Evolutionary conservation across 2,888 invertebrate genomes (phyloP), one percentile per base, ranked within the genome.

Genomic region (Graphium colonna): DNA sequence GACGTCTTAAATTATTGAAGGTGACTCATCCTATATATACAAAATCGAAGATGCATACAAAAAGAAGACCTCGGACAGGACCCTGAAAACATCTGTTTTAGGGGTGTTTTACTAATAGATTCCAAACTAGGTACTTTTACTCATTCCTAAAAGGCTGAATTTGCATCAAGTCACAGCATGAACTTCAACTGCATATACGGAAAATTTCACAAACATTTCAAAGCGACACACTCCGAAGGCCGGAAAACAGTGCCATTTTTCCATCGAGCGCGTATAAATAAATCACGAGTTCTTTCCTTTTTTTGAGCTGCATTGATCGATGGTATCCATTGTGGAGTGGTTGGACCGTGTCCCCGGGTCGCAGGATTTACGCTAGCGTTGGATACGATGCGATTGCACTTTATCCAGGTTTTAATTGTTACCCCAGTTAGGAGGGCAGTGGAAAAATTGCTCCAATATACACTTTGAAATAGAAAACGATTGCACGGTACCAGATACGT

Each of bases 291-390:
- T 33, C 33, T 36, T 52, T 39, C 13, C 21, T 16, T 46, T 51
- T 52, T 52, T 52, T 16, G 26, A 16, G 12, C 12, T 12, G 41
- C 46, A 46, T 10, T 52, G 52, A 52, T 46, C 46, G 52, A 46
- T 46, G 28, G 21, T 45, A 40, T 21, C 36, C 36, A 52, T 36
- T 46, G 52, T 17, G 46, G n/a, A 15, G 46, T 46, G 52, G 52
- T 33, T 21, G 46, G 36, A 41, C 33, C 52, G 46, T 41, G 52
- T 41, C 45, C 45, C 21, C 40, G 45, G 12, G 39, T 31, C 31
- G 40, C 10, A 18, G 31, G 51, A 51, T 51, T 51, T 51, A 46
- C 31, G 12, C 39, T 10, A 1, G 15, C n/a, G 39, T 13, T 46
- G 26, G 40, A 51, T 21, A 15, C 40, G 21, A 31, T 31, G 45